A percentile compares a stretch with the other conserved stretches of the same genome.
phyloP scores from a whole-genome alignment of 2,888 invertebrate species.

The Drosophila mercatorum region DNA sequence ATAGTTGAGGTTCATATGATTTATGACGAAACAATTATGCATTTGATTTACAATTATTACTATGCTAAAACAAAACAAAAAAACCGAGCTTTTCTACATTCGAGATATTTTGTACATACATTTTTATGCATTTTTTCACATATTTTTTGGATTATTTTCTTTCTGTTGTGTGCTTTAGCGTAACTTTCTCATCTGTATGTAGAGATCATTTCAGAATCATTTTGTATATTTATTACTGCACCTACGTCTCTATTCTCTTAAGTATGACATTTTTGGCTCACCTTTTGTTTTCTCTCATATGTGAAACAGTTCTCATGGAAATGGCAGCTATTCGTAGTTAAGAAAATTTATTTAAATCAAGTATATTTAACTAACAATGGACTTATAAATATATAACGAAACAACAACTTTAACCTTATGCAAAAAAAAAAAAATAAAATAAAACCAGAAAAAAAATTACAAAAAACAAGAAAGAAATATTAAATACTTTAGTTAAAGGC shows the following conservation, averaged over 20 bases:
- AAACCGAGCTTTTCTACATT: conserved; percentile 19
- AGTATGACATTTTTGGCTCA: conserved; percentile 9
- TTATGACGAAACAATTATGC: conserved; percentile 28
- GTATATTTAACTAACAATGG: conserved; percentile 75
- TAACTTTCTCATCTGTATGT: conserved; percentile 18
- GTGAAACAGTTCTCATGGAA: conserved; percentile 85
- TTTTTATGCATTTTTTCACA: conserved; percentile 5
- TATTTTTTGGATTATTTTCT: neutral
- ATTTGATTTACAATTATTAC: conserved; percentile 37
- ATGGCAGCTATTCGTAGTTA: conserved; percentile 85
- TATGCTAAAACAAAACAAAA: conserved; percentile 8
- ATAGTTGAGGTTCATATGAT: conserved; percentile 45
- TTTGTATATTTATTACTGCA: conserved; percentile 37
- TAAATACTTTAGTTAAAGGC: conserved; percentile 37
- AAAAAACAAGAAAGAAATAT: conserved; percentile 11
- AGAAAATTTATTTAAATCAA: conserved; percentile 79
- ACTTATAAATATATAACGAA: conserved; percentile 64
- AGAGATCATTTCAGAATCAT: conserved; percentile 16
- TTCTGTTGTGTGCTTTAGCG: conserved; percentile 7
- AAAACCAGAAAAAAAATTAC: neutral
- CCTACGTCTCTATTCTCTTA: conserved; percentile 16
- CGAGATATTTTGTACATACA: conserved; percentile 37
- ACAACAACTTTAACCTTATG: conserved; percentile 34
- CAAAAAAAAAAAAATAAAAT: conserved; percentile 6
- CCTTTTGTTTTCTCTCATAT: conserved; percentile 47